Conservation (phyloP, 2,797 vertebrate genomes). For the Buceros bicornis region DNA sequence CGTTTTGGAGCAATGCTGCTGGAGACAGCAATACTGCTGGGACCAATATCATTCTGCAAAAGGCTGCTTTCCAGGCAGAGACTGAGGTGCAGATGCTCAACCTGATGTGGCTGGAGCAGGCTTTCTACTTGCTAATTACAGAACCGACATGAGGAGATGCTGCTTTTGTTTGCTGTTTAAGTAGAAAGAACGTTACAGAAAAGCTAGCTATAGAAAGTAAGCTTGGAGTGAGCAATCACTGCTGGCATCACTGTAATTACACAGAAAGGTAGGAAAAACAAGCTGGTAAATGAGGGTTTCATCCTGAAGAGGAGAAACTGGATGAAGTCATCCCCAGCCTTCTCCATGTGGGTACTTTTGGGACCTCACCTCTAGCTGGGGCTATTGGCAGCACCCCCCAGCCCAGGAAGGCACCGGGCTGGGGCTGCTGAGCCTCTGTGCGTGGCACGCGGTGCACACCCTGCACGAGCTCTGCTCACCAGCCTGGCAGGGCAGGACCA, state of each 20-base stretch:
- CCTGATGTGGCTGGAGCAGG: background rate
- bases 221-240: background rate
- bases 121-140: background rate
- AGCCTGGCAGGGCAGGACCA: background rate
- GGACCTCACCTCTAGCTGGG: background rate
- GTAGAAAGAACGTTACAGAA: background rate
- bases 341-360: rapidly evolving
- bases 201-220: background rate
- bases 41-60: rapidly evolving
- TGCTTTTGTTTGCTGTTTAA: background rate
- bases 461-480: rapidly evolving
- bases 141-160: background rate
- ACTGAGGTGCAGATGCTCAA: background rate
- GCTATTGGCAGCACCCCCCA: background rate
- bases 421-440: background rate
- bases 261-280: background rate
- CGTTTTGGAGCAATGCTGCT: background rate
- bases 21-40: background rate
- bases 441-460: background rate
- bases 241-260: background rate
- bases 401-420: background rate
- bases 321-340: background rate
- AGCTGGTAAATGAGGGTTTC: background rate
- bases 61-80: background rate
- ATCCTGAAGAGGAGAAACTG: background rate